Percentiles rank a stretch among this genome's conserved stretches.
phyloP scores from a whole-genome alignment of 2,888 invertebrate species.

The Epinotia brunnichana region DNA sequence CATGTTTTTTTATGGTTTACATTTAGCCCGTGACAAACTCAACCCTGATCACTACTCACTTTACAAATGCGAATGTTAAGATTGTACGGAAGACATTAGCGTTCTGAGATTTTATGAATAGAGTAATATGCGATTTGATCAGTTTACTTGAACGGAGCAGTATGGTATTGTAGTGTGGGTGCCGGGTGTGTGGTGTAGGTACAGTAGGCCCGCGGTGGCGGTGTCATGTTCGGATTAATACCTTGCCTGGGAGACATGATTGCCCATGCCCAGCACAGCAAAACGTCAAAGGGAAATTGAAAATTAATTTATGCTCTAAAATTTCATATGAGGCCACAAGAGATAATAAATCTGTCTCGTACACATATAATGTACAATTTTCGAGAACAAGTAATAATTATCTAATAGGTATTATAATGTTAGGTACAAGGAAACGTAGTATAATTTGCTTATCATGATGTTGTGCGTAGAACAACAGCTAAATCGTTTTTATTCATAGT shows the following conservation, averaged over 20 bases:
- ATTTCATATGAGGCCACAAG: conserved; percentile 69
- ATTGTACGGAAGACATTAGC: not conserved
- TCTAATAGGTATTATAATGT: not conserved
- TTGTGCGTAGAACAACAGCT: no score
- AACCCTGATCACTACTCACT: no score
- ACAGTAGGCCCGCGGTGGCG: conserved; percentile 61
- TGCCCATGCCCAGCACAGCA: conserved; percentile 76
- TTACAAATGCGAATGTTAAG: no score
- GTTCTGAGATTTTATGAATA: not conserved
- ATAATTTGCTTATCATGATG: not conserved
- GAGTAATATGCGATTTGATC: not conserved
- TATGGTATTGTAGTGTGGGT: conserved; percentile 53
- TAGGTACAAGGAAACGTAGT: not conserved
- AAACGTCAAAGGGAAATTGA: conserved; percentile 83
- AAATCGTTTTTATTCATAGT: not conserved
- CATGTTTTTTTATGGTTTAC: no score
- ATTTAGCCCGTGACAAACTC: no score
- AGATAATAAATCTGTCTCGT: conserved; percentile 66
- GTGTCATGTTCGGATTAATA: conserved; percentile 76
- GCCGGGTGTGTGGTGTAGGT: conserved; percentile 55
- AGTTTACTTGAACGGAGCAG: conserved; percentile 18
- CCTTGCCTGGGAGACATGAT: conserved; percentile 76
- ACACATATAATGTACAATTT: not conserved
- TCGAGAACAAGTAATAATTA: not conserved
- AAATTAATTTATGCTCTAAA: conserved; percentile 82